Base-by-base conservation (phyloP, 2,113 vertebrate genomes). In the Chlorodrepanis virens region DNA sequence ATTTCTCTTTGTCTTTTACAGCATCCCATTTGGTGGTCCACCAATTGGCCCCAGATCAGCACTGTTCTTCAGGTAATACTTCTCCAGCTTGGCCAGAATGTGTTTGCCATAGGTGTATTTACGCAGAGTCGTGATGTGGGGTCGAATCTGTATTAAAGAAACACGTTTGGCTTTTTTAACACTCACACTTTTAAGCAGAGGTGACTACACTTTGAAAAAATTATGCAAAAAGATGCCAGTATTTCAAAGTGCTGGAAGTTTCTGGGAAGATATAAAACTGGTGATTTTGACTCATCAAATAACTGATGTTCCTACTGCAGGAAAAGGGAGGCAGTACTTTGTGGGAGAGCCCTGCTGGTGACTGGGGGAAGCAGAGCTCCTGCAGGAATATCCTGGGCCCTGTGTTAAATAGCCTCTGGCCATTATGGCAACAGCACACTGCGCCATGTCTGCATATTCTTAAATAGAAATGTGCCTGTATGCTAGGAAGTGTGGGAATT, bases 41-140 rank as follows among this genome's bases (percentile, higher is more conserved):
- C 99, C 99, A 68, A 99, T 99, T 72, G 99, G 99, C 83, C 99
- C 99, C 86, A 99, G 98, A 84, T 99, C 99, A 72, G 99, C 97
- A n/a, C 98, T 99, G 64, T 99, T 99, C 98, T 99, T 99, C 99
- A 99, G 98, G 98, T 99, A 99, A 95, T 99, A 99, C 97, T 99
- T 99, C 82, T 99, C 99, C 97, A 99, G 79, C 98, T 99, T 99
- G 96, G 99, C 99, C 98, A 99, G 97, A 94, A 99, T 99, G 98
- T 99, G 99, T 97, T 99, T 99, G 74, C 99, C 99, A 2, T 99
- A 99, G 29, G 99, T 99, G 53, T 99, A 99, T 98, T 99, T 99
- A 75, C 99, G 99, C 91, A 99, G 97, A 92, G 99, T 99, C 74
- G 99, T 99, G 90, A 99, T 99, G 96, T 99, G 99, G 93, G 99